Conservation (phyloP, 2,888 invertebrate genomes). For the Cataglyphis rosenhaueri region DNA sequence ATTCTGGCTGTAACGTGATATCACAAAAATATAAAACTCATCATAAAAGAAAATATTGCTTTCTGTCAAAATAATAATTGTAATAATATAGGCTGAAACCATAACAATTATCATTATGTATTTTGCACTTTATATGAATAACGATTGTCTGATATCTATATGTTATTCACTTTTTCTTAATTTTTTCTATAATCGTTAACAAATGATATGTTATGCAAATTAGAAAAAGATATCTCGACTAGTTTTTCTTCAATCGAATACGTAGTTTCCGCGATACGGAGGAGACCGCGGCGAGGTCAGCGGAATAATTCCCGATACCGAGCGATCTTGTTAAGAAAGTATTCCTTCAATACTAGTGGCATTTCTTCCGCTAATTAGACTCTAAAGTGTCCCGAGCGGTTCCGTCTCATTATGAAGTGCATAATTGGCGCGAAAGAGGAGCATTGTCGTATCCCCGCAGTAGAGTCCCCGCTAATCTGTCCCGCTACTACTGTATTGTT, state of each 20-base stretch:
- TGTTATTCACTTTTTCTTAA: constrained; percentile 34
- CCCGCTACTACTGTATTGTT: constrained; percentile 53
- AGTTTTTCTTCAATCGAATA: constrained; percentile 27
- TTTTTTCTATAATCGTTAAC: constrained; percentile 48
- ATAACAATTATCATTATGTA: neutral
- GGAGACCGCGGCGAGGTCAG: constrained; percentile 62
- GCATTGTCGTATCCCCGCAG: constrained; percentile 62
- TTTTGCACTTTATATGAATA: constrained; percentile 30
- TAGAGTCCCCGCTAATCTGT: constrained; percentile 64
- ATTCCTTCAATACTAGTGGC: constrained; percentile 68
- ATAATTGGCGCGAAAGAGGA: constrained; percentile 75
- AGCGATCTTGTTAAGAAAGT: constrained; percentile 80
- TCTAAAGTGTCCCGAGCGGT: constrained; percentile 71
- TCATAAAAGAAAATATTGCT: too few relatives aligned
- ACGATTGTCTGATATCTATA: neutral
- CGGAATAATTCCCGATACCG: constrained; percentile 73
- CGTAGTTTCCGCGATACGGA: constrained; percentile 35
- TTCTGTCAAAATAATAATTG: too few relatives aligned
- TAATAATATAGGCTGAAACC: neutral
- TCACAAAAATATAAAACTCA: neutral
- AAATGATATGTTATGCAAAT: constrained; percentile 9
- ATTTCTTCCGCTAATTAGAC: constrained; percentile 78
- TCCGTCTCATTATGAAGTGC: constrained; percentile 74
- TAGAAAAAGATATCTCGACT: neutral
- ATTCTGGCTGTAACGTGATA: neutral